Evolutionary conservation across 2,888 invertebrate genomes (phyloP).

Genomic region (Choristoneura rosaceana): DNA sequence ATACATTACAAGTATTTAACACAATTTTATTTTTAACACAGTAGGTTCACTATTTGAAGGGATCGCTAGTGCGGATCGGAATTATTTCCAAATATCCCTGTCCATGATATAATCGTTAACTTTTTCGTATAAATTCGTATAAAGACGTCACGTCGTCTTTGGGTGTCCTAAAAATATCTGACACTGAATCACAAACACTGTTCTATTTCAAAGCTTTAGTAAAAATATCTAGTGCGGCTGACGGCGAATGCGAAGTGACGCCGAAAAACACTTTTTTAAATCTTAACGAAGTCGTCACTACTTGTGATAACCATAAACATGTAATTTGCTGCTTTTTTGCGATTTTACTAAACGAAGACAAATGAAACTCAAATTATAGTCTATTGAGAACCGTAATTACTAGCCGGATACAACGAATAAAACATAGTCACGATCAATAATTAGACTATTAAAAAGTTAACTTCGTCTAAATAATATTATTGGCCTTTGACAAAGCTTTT

Average conservation of each 20-base stretch:
- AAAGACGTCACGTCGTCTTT: conserved; percentile 57
- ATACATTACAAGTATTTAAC: too few species aligned
- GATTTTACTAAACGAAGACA: neutral
- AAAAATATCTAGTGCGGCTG: conserved; percentile 34
- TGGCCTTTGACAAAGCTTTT: neutral
- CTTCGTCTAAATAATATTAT: neutral
- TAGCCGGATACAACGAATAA: neutral
- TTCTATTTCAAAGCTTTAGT: conserved; percentile 53
- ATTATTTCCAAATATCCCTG: too few species aligned
- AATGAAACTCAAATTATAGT: neutral
- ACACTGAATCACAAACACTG: conserved; percentile 60
- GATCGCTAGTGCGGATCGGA: too few species aligned
- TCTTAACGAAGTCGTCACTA: conserved; percentile 8
- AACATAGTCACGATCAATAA: neutral
- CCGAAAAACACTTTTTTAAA: conserved; percentile 16
- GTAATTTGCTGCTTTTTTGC: neutral
- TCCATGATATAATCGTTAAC: too few species aligned
- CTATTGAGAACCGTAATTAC: neutral
- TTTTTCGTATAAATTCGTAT: too few species aligned
- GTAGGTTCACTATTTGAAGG: too few species aligned
- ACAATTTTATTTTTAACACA: too few species aligned
- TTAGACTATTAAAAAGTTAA: neutral
- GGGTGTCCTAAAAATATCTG: conserved; percentile 61
- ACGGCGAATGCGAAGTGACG: conserved; percentile 22
- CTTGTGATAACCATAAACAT: neutral